phyloP scores from a whole-genome alignment of 2,888 invertebrate genomes.

The Drosophila stalkeri region DNA sequence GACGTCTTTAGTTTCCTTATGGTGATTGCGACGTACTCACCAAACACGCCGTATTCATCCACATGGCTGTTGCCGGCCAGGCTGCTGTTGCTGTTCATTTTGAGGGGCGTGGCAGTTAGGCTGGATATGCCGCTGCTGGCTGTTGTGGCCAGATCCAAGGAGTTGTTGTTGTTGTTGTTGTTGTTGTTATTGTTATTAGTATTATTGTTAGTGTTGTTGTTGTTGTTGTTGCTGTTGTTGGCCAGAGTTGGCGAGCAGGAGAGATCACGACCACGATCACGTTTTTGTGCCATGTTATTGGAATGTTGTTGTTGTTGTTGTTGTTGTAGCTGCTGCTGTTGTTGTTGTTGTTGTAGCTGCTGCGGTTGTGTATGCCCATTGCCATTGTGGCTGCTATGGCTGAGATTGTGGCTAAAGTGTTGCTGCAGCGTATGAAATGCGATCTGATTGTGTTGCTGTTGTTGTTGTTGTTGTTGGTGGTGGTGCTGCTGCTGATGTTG shows the following conservation, averaged over 20 bases:
- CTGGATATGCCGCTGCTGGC: constrained; percentile 55
- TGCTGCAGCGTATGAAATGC: constrained; percentile 74
- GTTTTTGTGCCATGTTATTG: constrained; percentile 80
- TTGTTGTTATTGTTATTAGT: constrained; percentile 24
- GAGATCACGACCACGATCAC: constrained; percentile 79
- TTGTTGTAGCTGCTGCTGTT: constrained; percentile 29
- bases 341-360: constrained; percentile 31
- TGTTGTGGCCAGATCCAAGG: constrained; percentile 46
- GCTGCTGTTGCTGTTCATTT: constrained; percentile 23
- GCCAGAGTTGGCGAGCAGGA: constrained; percentile 61
- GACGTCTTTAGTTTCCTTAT: constrained; percentile 83
- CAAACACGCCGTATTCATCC: constrained; percentile 84
- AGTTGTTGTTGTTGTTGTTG: constrained; percentile 31
- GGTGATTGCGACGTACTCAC: constrained; percentile 84
- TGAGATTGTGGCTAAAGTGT: constrained; percentile 72
- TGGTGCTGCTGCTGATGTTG: constrained; percentile 30
- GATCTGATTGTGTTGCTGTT: constrained; percentile 69
- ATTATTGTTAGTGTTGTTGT: constrained; percentile 26
- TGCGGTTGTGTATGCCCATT: constrained; percentile 62
- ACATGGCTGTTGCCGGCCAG: constrained; percentile 51
- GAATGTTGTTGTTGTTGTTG: constrained; percentile 76
- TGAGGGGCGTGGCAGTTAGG: constrained; percentile 38
- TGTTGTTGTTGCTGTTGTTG: constrained; percentile 34
- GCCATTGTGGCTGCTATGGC: constrained; percentile 48
- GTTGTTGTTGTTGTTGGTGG: constrained; percentile 40